phyloP scores from a whole-genome alignment of 2,113 vertebrate genomes.

The Otis tarda region DNA sequence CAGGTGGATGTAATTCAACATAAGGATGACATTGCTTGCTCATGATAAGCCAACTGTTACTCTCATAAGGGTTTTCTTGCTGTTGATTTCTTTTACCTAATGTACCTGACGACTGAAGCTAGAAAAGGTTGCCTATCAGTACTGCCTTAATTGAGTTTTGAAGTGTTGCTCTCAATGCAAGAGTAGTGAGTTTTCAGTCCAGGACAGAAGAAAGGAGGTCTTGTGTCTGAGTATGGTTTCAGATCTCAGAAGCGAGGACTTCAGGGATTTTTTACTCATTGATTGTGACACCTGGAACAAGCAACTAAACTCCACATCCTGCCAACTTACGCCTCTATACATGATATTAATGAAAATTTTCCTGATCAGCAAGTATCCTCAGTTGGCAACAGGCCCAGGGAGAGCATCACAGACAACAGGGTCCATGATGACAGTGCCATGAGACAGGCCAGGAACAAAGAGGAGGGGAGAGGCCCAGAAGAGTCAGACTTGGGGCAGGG shows the following conservation, averaged over 20 bases:
- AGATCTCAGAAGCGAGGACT: background rate
- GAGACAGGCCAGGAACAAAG: background rate
- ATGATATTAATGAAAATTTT: background rate
- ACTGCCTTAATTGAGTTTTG: background rate
- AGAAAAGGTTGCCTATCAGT: background rate
- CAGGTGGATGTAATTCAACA: background rate
- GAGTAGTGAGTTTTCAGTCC: background rate
- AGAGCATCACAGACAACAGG: background rate
- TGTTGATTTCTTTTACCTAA: background rate
- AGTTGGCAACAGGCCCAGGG: background rate
- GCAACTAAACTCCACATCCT: background rate
- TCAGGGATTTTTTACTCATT: background rate
- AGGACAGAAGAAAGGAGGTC: background rate
- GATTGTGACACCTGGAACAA: background rate
- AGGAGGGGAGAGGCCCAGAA: rapidly evolving
- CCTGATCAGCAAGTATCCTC: background rate
- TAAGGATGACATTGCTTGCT: background rate
- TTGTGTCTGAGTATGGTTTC: background rate
- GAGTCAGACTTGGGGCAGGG: background rate
- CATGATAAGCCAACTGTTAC: background rate
- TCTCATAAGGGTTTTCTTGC: background rate
- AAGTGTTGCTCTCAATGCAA: background rate
- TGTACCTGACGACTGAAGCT: background rate
- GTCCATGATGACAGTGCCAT: rapidly evolving
- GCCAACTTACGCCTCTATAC: too few species aligned